Evolutionary conservation across 64 coral and sea anemone species (phyloP).

Genomic region (Astreopora myriophthalma): DNA sequence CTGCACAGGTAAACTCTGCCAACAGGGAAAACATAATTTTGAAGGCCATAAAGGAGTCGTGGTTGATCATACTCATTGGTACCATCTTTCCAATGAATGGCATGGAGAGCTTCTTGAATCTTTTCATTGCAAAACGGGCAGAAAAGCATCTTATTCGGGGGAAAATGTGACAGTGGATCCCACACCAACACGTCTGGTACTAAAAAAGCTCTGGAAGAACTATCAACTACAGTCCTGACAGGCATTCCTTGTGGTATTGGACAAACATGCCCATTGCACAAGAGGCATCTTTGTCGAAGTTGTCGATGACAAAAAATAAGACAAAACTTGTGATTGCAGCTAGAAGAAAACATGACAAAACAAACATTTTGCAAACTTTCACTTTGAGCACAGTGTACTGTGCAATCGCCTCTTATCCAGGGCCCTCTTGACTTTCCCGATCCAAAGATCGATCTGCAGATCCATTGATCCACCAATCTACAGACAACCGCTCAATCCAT

Average conservation of each 20-base stretch:
- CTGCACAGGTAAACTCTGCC: not conserved
- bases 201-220: not conserved
- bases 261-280: too few relatives aligned
- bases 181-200: not conserved
- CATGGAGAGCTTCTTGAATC: not conserved
- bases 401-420: too few relatives aligned
- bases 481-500: not conserved
- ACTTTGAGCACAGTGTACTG: too few relatives aligned
- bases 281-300: too few relatives aligned
- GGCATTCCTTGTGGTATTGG: too few relatives aligned
- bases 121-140: not conserved
- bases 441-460: not conserved
- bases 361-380: too few relatives aligned
- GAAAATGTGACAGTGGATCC: not conserved
- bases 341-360: too few relatives aligned
- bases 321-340: too few relatives aligned
- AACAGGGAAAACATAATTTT: not conserved
- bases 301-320: too few relatives aligned
- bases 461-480: not conserved
- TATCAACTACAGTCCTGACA: not conserved
- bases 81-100: constrained; percentile 12
- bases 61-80: not conserved
- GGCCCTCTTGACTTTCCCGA: too few relatives aligned
- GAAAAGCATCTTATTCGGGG: not conserved
- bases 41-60: not conserved